These are phyloP conservation scores for Idris sp. DNA, from an alignment of 1,140 invertebrate species.

Conservation along the genomic window DNA sequence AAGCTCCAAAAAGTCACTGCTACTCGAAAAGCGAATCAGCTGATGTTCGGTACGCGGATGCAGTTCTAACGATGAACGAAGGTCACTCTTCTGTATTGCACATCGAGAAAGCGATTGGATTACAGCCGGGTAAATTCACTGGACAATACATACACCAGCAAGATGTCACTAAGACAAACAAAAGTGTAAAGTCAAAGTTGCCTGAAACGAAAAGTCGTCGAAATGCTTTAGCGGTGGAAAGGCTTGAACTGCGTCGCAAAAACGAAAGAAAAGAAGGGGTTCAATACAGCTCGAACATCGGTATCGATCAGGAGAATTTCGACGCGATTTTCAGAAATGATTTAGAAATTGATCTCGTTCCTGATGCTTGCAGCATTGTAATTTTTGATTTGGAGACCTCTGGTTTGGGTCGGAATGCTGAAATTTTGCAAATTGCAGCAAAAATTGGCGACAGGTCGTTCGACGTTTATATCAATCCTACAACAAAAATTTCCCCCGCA, in stretches of 20 bases:
- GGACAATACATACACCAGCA: constrained; percentile 14
- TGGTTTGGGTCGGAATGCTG: constrained; percentile 21
- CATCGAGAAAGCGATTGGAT: constrained; percentile 24
- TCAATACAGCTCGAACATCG: constrained; percentile 21
- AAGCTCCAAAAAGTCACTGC: constrained; percentile 27
- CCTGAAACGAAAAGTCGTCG: constrained; percentile 16
- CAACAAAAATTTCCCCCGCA: constrained; percentile 1
- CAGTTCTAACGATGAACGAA: constrained; percentile 37
- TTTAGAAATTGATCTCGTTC: too few species aligned
- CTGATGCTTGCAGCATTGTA: too few species aligned
- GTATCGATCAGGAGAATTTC: constrained; percentile 1
- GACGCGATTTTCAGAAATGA: not conserved
- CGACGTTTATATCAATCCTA: constrained; percentile 25
- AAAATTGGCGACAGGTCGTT: constrained; percentile 15
- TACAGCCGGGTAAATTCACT: constrained; percentile 16
- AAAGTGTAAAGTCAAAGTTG: constrained; percentile 16
- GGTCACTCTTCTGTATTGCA: constrained; percentile 23
- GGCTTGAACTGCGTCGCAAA: constrained; percentile 7
- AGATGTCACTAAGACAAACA: constrained; percentile 12
- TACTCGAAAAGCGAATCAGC: constrained; percentile 34
- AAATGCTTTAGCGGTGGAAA: constrained; percentile 5
- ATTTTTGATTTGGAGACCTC: constrained; percentile 45
- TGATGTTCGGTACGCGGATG: constrained; percentile 34
- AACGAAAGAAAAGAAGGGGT: constrained; percentile 22
- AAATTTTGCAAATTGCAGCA: constrained; percentile 51